Evolutionary conservation across 2,888 invertebrate species (phyloP), one percentile per base, ranked within the genome.

Genomic region (Rotaria sp.): DNA sequence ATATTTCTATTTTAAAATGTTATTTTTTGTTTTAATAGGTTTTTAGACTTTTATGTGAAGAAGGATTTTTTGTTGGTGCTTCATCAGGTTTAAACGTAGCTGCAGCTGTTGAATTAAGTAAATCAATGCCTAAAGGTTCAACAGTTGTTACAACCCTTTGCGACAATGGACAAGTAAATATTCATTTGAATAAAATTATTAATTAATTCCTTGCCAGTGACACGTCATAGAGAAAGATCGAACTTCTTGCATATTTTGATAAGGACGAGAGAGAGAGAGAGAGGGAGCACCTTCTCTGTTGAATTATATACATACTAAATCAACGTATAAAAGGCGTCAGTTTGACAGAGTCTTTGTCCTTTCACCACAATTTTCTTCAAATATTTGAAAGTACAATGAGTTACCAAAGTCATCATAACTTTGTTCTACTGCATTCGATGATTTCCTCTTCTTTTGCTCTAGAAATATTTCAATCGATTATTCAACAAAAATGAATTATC

Each of bases 11-110:
- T 24, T 74, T 87, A 88, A 35, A 45, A 87, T 90, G 89, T 35
- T 67, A 18, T 18, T 30, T 30, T 26, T n/a, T n/a, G n/a, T n/a
- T n/a, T 35, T 1, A 90, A 67, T 67, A 67, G 67, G 67, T 67
- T 52, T 91, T 91, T 87, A 88, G 89, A 18, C 88, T 91, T 26
- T 88, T 91, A 18, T 89, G 90, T 86, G 91, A 91, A 87, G 91
- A 91, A 87, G 91, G 91, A 7, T 89, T 91, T 85, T 90, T 90
- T 88, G 91, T 91, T 59, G 91, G 91, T 7, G 91, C 91, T 1
- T 90, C 91, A 0, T 89, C 91, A 1, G 91, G 91, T 24, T 88
- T 91, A 45, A 91, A 91, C 88, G 90, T 91, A 7, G 89, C 88
- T 38, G 91, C 89, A 13, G 91, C 91, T 1, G 89, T 89, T 57